Evolutionary conservation across 2,797 vertebrate genomes (phyloP), one percentile per base, ranked within the genome.

Genomic region (Danio aesculapii): DNA sequence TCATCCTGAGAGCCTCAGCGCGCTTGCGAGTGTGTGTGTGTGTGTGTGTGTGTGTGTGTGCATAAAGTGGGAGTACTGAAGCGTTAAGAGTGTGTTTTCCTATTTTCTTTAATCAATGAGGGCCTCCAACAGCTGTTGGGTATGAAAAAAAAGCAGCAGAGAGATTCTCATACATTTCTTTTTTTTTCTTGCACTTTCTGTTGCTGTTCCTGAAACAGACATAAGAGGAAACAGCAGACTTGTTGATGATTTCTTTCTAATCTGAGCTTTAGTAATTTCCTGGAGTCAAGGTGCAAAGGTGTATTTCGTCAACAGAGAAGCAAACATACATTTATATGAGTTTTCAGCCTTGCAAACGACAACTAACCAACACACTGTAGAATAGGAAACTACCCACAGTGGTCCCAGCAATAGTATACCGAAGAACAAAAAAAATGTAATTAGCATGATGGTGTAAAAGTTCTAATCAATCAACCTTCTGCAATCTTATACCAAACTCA

Each of bases 11-110:
- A 81, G 77, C 8, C 75, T 83, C 49, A 30, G 47, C 43, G 47
- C 12, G 59, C 41, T 43, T 63, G 79, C 5, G 39, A 59, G 44
- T 4, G 61, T 49, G 30, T 30, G 3, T 30, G 30, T n/a, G n/a
- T n/a, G n/a, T n/a, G n/a, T n/a, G n/a, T n/a, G 49, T 57, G 55
- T 19, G 49, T 43, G 44, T 19, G 16, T 11, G 72, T 50, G 41
- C 21, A 46, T 43, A 63, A 12, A 13, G 47, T 19, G 52, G 21
- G 47, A n/a, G 66, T 69, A 57, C 49, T 61, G 83, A 77, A 83
- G 86, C 86, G 83, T 85, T 88, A 69, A 84, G 81, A 73, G 66
- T 55, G 67, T 59, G 46, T 84, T 85, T 86, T 86, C 67, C 49
- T 74, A 59, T 79, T 83, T 74, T 58, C 70, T 73, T 83, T 59